Evolutionary conservation across 2,113 vertebrate genomes (phyloP).

Genomic region (Triplophysa siluroides): DNA sequence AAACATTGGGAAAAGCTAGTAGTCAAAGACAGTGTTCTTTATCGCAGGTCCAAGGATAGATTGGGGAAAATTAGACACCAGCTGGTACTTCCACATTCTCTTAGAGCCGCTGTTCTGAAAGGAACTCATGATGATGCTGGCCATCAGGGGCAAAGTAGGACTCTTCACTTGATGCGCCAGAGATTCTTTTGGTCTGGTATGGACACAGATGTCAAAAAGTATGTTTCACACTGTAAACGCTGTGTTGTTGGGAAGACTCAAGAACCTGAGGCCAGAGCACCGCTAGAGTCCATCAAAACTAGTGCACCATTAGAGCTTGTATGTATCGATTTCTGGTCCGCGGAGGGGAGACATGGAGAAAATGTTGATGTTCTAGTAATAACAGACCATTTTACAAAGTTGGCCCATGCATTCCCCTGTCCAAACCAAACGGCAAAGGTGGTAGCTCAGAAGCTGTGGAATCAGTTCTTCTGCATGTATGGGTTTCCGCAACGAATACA

Average conservation of each 20-base stretch:
- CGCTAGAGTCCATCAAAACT: no score
- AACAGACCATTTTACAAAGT: no score
- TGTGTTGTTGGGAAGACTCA: not conserved
- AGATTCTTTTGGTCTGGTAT: conserved; percentile 33
- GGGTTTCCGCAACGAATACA: conserved; percentile 8
- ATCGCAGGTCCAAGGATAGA: not conserved
- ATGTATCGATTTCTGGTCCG: not conserved
- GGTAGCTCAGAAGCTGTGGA: conserved; percentile 7
- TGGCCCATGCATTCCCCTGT: no score
- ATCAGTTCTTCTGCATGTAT: conserved; percentile 4
- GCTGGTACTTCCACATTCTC: not conserved
- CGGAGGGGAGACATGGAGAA: not conserved
- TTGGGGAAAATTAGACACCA: not conserved
- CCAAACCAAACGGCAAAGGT: no score
- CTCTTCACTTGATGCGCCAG: not conserved
- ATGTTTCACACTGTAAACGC: not conserved
- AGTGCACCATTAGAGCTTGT: not conserved
- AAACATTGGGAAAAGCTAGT: conserved; percentile 11
- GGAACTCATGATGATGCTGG: conserved; percentile 20
- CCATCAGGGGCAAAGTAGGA: conserved; percentile 30
- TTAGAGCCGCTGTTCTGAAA: not conserved
- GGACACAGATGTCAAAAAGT: conserved; percentile 9
- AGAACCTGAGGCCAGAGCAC: not conserved
- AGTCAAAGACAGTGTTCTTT: not conserved
- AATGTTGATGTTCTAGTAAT: no score